Base-by-base conservation (phyloP, 2,888 invertebrate species). In the Drosophila macrospina region DNA sequence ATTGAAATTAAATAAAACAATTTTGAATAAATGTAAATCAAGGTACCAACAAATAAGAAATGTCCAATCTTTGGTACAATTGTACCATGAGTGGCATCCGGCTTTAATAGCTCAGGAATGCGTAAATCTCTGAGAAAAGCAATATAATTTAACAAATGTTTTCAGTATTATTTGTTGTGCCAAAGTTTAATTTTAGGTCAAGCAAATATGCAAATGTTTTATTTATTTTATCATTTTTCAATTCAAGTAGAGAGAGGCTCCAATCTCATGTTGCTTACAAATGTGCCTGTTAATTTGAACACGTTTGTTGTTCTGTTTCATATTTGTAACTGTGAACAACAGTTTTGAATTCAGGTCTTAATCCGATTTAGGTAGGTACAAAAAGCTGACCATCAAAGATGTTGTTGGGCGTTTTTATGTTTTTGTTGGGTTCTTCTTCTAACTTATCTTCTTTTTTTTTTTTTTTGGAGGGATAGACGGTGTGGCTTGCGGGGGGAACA, bases 331-430 rank as follows among this genome's bases (percentile, higher is more conserved):
- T 36, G 41, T 45, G 10, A 34, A 24, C 41, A 54, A 30, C 20
- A 54, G 50, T 47, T 45, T 30, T 41, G 41, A 42, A 55, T 57
- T 24, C 28, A 16, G 36, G 10, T 47, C 68, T 57, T 72, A 75
- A 75, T 72, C 76, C 72, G 76, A 67, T 71, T 75, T 59, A 6
- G 59, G 39, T 10, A 13, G 30, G 30, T 13, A 24, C 50, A 68
- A 50, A 59, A 54, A 42, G 36, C 16, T 20, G 41, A 47, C 41
- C 55, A 55, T 37, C 32, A 68, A 71, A 39, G 54, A 62, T 34
- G 51, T 16, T 32, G 11, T 34, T 16, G 36, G 39, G n/a, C n/a
- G n/a, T n/a, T n/a, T n/a, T n/a, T n/a, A n/a, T 32, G 47, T 47
- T 16, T 32, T 47, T 64, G 60, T 62, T 59, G 16, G 34, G n/a